phyloP scores from a whole-genome alignment of 2,113 vertebrate species.

The Polyodon spathula region DNA sequence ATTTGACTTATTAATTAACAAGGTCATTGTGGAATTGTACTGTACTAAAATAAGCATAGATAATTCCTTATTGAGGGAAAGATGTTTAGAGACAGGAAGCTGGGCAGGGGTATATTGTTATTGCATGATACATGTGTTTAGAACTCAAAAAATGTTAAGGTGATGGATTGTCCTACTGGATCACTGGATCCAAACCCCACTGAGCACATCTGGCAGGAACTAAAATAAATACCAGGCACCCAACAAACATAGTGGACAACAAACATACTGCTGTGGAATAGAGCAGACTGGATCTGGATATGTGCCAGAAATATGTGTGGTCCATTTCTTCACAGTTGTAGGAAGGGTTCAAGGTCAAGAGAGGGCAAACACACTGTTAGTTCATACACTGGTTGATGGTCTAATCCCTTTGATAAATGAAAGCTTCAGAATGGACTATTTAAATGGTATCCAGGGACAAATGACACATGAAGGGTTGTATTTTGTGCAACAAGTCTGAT shows the following conservation, averaged over 20 bases:
- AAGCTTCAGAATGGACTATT: not conserved
- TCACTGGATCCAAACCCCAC: not conserved
- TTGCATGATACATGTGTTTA: too few species aligned
- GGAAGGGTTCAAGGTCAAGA: not conserved
- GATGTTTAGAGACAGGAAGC: too few species aligned
- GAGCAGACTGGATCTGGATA: slow-evolving; percentile 5
- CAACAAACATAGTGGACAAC: slow-evolving; percentile 29
- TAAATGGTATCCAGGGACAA: slow-evolving; percentile 3
- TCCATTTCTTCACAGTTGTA: not conserved
- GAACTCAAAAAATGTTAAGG: not conserved
- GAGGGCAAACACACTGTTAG: not conserved
- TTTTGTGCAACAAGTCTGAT: not conserved
- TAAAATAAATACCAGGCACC: not conserved
- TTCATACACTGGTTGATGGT: slow-evolving; percentile 1
- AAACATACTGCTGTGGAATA: slow-evolving; percentile 21
- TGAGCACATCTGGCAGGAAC: slow-evolving; percentile 5
- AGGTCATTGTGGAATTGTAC: too few species aligned
- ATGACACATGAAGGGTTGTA: not conserved
- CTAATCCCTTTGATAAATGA: slow-evolving; percentile 4
- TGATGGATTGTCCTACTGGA: not conserved
- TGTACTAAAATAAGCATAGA: too few species aligned
- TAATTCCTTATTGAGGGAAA: too few species aligned
- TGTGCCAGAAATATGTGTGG: not conserved
- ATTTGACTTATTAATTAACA: too few species aligned
- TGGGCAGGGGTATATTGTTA: too few species aligned